Evolutionary conservation across 2,797 vertebrate genomes (phyloP), one percentile per base, ranked within the genome.

Genomic region (Chelon labrosus): DNA sequence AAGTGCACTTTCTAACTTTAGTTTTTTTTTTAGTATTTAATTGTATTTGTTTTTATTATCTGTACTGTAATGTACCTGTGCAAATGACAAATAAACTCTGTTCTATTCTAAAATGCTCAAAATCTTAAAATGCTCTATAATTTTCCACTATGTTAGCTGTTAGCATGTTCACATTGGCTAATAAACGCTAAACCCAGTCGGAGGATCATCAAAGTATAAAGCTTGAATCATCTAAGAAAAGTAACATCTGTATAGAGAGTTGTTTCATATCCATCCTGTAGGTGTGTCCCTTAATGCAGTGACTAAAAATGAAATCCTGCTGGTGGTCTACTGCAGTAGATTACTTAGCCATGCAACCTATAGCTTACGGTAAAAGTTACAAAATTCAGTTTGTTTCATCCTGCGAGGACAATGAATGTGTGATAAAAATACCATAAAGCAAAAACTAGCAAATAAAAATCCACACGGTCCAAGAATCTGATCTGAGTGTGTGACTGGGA

Each of bases 371-470:
- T 4, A 20, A 44, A 52, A 58, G 16, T 13, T 22, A 10, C 5
- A 25, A 11, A 49, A 7, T 2, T 51, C 4, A 53, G 10, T 0
- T 7, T 0, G n/a, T 13, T 57, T 20, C 19, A 59, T 22, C 41
- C 13, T 47, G n/a, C 37, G 14, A 9, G n/a, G 11, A 41, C n/a
- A 6, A 10, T 39, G 7, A 38, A 53, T 51, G 25, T 31, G 31
- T 31, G 31, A 31, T 31, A 31, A 31, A 31, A 31, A 31, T 31
- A 31, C 31, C 31, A 31, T 31, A 31, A 31, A 31, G 4, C 31
- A 35, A 79, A 22, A 27, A 22, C 13, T 27, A 59, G 5, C 1
- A 13, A 61, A 66, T 25, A 69, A 38, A 59, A 56, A 25, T 51
- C 12, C 22, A 65, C n/a, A 53, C 4, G 16, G 17, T 20, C 22